Evolutionary conservation across 2,113 vertebrate genomes (phyloP), one percentile per base, ranked within the genome.

Genomic region (Onychostruthus taczanowskii): DNA sequence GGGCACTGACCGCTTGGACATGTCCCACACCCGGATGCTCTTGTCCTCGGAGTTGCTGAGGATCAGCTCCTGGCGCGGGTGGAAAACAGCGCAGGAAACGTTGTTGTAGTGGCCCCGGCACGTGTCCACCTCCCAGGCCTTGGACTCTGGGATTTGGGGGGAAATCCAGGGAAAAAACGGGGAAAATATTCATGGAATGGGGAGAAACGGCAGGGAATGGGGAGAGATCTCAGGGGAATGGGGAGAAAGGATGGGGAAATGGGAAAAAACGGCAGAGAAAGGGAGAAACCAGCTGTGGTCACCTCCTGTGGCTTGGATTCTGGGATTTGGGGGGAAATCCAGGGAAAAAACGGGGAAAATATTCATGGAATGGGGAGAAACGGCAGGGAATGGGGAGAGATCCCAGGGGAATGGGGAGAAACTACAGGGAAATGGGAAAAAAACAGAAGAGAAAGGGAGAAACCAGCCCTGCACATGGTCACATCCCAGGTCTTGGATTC

Each of bases 41-140:
- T 99, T 99, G 97, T 99, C 99, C 93, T 99, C 99, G 0, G 99
- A 99, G 97, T 99, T 99, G 95, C 99, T 99, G 79, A 99, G 98
- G 93, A 99, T 99, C 52, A 99, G 97, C 82, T 99, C 99, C 97
- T 99, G 99, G 4, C 99, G 99, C 0, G 99, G 99, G 92, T 99
- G 99, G 94, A 99, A 99, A 41, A 99, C 99, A 0, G 99, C 98
- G 10, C 99, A 99, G 13, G 99, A 99, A 47, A 99, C 99, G 3
- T 99, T 99, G 98, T 99, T 99, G 97, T 99, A 99, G 97, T 99
- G 99, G 0, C 99, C 99, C 0, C 99, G 98, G 95, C 99, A 99
- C 6, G 99, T 99, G 95, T 99, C 99, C 28, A 99, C 98, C 95
- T 99, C 99, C 99, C 99, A 99, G 1, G 99, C 99, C 89, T 99